Evolutionary conservation across 2,113 vertebrate genomes (phyloP), one percentile per base, ranked within the genome.

Genomic region (Lycocorax pyrrhopterus): DNA sequence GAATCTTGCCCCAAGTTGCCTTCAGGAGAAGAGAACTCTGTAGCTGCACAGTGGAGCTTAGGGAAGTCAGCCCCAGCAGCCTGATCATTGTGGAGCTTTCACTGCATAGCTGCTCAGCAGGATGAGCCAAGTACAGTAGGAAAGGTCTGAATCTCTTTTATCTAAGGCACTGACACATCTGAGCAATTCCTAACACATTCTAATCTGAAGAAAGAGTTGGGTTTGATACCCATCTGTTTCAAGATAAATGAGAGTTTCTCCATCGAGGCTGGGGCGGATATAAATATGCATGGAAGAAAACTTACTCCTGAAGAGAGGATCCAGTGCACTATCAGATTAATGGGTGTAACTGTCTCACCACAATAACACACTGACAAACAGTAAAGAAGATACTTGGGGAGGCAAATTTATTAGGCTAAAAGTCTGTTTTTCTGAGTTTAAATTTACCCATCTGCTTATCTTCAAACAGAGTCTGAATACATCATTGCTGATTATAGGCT

Each of bases 361-460:
- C 43, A 85, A 47, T 17, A n/a, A 16, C 7, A 1, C 47, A 51
- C 46, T 73, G 66, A 16, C 32, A 85, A 88, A 44, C 17, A 69
- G 30, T 63, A 58, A 64, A 92, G 77, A 60, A 77, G 27, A 53
- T 30, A 39, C 26, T 64, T 8, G 5, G 5, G 26, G 16, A 87
- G 20, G 43, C 43, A 82, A 76, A 69, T 76, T 72, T 81, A 43
- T 75, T 78, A 37, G 58, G 33, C 19, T 74, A 91, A 81, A 95
- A 87, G 41, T 81, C 22, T 80, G 5, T 39, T 89, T 93, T 78
- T 76, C 55, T 77, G 32, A 67, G 41, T 89, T 89, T 73, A 90
- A 87, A 81, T 33, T 88, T 91, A 77, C 41, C 35, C 43, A 68
- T 84, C 46, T 94, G 35, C 79, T 94, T 95, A 83, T 83, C 87